Evolutionary conservation across 1,140 invertebrate species (phyloP).

Genomic region (Megathymus violae): DNA sequence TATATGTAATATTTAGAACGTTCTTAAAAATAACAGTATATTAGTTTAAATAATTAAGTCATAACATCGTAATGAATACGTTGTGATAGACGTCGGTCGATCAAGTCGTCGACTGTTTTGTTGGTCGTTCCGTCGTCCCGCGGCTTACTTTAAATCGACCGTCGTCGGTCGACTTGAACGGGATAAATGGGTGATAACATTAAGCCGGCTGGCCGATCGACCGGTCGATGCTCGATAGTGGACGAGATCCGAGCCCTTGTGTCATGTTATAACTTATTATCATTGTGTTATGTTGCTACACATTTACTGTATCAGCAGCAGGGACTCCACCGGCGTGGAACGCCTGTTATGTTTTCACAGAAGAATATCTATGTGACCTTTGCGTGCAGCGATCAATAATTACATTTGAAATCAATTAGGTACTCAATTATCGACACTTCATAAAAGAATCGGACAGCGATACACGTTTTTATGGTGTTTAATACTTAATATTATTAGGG

Average conservation of each 20-base stretch:
- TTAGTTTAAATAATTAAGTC: too few relatives aligned
- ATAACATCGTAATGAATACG: too few relatives aligned
- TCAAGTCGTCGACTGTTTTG: background rate
- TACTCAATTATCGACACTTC: background rate
- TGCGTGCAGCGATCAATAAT: slow-evolving; percentile 1
- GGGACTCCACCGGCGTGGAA: too few relatives aligned
- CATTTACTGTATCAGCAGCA: too few relatives aligned
- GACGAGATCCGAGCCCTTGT: slow-evolving; percentile 5
- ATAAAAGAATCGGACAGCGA: too few relatives aligned
- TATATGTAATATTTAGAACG: too few relatives aligned
- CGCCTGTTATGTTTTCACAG: background rate
- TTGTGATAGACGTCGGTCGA: background rate
- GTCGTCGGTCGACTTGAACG: slow-evolving; percentile 6
- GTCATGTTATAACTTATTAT: background rate
- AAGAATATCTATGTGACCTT: background rate
- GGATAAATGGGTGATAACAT: slow-evolving; percentile 25
- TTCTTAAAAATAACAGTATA: too few relatives aligned
- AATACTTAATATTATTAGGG: too few relatives aligned
- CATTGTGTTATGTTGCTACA: too few relatives aligned
- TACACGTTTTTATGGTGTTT: too few relatives aligned
- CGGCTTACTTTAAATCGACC: slow-evolving; percentile 12
- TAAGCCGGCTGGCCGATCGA: slow-evolving; percentile 5
- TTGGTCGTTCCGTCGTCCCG: background rate
- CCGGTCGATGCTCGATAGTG: too few relatives aligned
- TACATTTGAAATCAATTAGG: too few relatives aligned